Base-by-base conservation (phyloP, 2,113 vertebrate species). In the Penelope pileata region DNA sequence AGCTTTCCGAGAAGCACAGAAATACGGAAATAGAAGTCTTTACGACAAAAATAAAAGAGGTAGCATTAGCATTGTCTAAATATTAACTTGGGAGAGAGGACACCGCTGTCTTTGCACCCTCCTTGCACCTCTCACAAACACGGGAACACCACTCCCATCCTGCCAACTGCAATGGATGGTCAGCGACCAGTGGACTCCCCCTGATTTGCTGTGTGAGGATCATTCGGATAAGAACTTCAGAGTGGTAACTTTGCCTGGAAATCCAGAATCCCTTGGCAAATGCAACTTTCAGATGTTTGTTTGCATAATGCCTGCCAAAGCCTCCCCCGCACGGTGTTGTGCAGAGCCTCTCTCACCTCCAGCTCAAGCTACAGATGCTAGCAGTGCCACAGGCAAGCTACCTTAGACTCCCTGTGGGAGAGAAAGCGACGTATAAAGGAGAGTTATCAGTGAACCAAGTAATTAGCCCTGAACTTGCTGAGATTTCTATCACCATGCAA, bases 1-100 rank as follows among this genome's bases (percentile, higher is more conserved):
- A 84, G 73, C 29, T 66, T 85, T 77, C 63, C 26, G 54, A 47
- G 36, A 83, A 85, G 83, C 6, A 24, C 29, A 89, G 32, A 88
- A 88, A 88, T 22, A 34, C 11, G 88, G 90, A 94, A 78, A 67
- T 27, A 83, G 45, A 95, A 67, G 32, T 7, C 68, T 77, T 93
- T 69, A 60, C 9, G 13, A 59, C 21, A 36, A 34, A 22, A 66
- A 81, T 78, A 81, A 59, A 74, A 78, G 2, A 70, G 43, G 54
- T 48, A 59, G 17, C 17, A 42, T 50, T 91, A 62, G 16, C 15
- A 22, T 42, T 91, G 38, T 87, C 45, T 80, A 93, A 95, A 89
- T 67, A 80, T 80, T 92, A 96, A 88, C 50, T 91, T 40, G 60
- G 68, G n/a, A 88, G 76, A 53, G 68, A 88, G 51, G 45, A 76